Base-by-base conservation (phyloP, 2,888 invertebrate genomes). In the Copidosoma aretas region DNA sequence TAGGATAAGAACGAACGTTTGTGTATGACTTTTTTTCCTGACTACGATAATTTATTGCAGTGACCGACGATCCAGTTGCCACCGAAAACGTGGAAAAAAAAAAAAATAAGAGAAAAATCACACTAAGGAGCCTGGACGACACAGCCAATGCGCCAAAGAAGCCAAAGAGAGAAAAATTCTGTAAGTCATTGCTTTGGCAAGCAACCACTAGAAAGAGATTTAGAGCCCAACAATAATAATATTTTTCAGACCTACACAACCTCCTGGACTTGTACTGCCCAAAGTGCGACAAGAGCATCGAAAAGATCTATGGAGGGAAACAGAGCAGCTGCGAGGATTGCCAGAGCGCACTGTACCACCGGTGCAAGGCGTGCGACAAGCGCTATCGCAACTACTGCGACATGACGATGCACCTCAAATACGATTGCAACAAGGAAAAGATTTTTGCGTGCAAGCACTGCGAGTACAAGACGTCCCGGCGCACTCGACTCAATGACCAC, bases 391-490 rank as follows among this genome's bases (percentile, higher is more conserved):
- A 65, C 14, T 65, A 65, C 52, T 43, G 53, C n/a, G 65, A 65
- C n/a, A 65, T 67, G n/a, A 67, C 66, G 8, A 61, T 60, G 61
- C 66, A 67, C 25, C 21, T 67, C 32, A 67, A 60, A 5, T 61
- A 67, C 52, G 51, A 61, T 2, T 67, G 66, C 17, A 57, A 51
- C 8, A 56, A 60, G 19, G 49, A 39, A 1, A 65, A 60, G 10
- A 19, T 24, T 10, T 59, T 65, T 19, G 3, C 43, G 10, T 65
- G 65, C 32, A 51, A 10, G 14, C 15, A 19, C 2, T 65, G 65
- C 25, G 32, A 43, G 3, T 60, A 60, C 43, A 53, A 53, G 10
- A 21, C 59, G 3, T 15, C 53, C 1, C 58, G 65, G 0, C 49
- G 53, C 17, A 17, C 53, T 21, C 65, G 59, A 14, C 15, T 65